Evolutionary conservation across 2,113 vertebrate species (phyloP).

Genomic region (Leptobrachium leishanense): DNA sequence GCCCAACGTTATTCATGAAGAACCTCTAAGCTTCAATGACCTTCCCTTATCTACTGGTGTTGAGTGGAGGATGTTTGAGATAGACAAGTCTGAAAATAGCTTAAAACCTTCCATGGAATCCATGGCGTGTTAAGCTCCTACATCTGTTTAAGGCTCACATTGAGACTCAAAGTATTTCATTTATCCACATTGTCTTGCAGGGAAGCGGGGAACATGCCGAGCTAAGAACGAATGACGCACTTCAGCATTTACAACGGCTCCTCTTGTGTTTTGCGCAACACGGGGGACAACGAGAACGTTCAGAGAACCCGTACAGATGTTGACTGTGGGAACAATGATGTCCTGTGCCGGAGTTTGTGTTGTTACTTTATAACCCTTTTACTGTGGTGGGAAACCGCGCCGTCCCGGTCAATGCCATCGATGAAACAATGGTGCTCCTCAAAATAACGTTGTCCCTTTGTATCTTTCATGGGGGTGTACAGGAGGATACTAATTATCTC

Average conservation of each 20-base stretch:
- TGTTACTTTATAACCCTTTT: neutral
- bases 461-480: no score
- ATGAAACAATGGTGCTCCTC: no score
- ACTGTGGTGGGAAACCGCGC: neutral
- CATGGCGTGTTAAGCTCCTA: neutral
- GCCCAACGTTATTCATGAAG: no score
- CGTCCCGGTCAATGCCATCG: no score
- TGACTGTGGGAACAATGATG: neutral
- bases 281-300: constrained; percentile 31
- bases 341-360: neutral
- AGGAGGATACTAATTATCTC: no score
- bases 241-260: neutral
- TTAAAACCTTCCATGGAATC: no score
- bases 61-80: no score
- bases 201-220: neutral
- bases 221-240: neutral
- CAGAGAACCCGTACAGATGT: neutral
- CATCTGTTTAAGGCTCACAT: neutral
- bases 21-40: no score
- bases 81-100: no score
- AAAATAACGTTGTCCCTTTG: no score
- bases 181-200: constrained; percentile 18
- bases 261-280: neutral
- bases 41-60: no score
- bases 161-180: neutral